phyloP scores from a whole-genome alignment of 2,113 vertebrate species.

The Peromyscus polionotus region DNA sequence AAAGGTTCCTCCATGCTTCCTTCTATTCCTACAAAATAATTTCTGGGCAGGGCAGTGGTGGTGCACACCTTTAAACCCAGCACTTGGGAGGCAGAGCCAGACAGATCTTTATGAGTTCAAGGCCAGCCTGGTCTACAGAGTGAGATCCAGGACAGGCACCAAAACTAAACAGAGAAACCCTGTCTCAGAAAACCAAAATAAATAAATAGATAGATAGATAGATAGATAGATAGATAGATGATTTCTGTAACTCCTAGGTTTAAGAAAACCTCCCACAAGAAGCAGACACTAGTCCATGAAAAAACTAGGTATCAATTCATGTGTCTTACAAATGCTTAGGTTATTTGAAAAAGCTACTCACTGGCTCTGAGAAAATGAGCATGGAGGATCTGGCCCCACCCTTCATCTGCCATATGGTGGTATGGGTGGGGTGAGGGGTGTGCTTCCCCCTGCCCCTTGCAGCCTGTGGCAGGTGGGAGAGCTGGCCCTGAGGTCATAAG shows the following conservation, averaged over 20 bases:
- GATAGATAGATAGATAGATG: neutral
- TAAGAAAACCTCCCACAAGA: neutral
- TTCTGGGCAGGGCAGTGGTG: neutral
- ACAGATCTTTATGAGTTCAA: too few species aligned
- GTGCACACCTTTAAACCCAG: too few species aligned
- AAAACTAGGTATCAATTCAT: conserved; percentile 8
- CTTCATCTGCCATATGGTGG: neutral
- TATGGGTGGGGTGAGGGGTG: neutral
- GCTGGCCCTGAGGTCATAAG: neutral
- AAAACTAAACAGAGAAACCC: too few species aligned
- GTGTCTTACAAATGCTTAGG: conserved; percentile 51
- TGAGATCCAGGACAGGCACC: too few species aligned
- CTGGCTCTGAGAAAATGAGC: neutral
- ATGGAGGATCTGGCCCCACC: neutral
- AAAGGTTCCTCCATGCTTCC: neutral
- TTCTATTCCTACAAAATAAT: conserved; percentile 34
- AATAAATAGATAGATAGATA: too few species aligned
- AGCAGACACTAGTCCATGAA: neutral
- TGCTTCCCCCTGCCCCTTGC: neutral
- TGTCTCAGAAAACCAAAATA: too few species aligned
- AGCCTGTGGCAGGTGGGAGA: neutral
- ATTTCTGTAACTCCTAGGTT: conserved; percentile 37
- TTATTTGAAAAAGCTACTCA: conserved; percentile 59
- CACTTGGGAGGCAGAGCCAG: too few species aligned
- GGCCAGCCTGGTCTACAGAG: too few species aligned